phyloP scores from a whole-genome alignment of 2,113 vertebrate species.

The Gallinago media region DNA sequence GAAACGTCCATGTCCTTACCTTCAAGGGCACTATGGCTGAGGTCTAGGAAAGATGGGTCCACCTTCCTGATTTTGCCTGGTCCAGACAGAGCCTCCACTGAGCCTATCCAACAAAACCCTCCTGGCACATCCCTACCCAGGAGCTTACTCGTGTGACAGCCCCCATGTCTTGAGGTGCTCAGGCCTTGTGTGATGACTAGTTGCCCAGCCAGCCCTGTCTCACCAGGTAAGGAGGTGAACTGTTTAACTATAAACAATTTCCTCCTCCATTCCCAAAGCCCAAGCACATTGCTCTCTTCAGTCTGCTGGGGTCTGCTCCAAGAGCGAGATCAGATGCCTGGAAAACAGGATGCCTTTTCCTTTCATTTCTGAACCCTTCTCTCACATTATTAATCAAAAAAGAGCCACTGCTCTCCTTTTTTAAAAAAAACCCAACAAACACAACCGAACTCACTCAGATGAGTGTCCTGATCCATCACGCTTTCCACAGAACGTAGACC shows the following conservation, averaged over 20 bases:
- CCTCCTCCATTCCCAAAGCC: not conserved
- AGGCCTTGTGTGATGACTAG: no score
- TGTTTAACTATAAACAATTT: not conserved
- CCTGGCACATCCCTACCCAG: not conserved
- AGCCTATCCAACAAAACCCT: not conserved
- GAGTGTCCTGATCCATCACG: not conserved
- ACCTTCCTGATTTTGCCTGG: not conserved
- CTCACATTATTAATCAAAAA: not conserved
- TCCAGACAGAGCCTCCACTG: not conserved
- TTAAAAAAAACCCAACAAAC: not conserved
- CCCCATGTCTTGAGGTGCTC: rapidly evolving
- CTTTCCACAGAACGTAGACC: not conserved
- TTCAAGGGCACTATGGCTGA: not conserved
- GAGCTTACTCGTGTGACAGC: not conserved
- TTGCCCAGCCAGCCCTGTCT: not conserved
- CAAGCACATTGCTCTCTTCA: not conserved
- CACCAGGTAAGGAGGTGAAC: not conserved
- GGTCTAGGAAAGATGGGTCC: not conserved
- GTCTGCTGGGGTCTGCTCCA: not conserved
- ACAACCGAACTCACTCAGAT: not conserved
- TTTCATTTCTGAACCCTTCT: not conserved
- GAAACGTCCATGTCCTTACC: not conserved
- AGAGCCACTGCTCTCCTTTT: not conserved
- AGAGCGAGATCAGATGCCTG: not conserved
- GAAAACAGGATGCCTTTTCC: not conserved